Conservation (phyloP, 1,140 invertebrate genomes). For the Drosophila mayri region DNA sequence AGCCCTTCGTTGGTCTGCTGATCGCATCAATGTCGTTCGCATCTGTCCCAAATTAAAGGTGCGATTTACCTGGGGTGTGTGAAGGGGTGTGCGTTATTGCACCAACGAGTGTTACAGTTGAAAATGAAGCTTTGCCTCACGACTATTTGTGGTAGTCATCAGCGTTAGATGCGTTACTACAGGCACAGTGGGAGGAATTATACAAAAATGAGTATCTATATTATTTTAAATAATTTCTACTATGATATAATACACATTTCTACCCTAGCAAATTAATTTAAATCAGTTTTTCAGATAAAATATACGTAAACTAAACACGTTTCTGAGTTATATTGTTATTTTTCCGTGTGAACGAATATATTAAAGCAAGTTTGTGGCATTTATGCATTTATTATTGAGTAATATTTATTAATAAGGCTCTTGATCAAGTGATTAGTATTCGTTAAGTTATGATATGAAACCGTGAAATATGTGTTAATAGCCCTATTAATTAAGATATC, state of each 20-base stretch:
- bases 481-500: background rate
- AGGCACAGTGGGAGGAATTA: constrained; percentile 6
- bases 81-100: constrained; percentile 7
- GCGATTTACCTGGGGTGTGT: constrained; percentile 37
- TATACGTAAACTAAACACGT: background rate
- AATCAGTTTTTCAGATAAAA: background rate
- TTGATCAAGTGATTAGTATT: constrained; percentile 9
- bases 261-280: background rate
- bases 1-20: constrained; percentile 29
- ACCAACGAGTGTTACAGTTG: background rate
- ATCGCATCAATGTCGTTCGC: constrained; percentile 28
- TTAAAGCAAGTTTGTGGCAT: background rate
- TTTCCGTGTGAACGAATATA: background rate
- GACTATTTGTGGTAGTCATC: constrained; percentile 38
- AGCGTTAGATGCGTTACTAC: constrained; percentile 7
- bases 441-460: constrained; percentile 5
- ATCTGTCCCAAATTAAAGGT: constrained; percentile 49
- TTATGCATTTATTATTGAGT: constrained; percentile 3
- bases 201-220: background rate
- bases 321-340: background rate
- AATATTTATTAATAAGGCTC: constrained; percentile 3
- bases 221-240: background rate
- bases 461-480: background rate
- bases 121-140: constrained; percentile 18
- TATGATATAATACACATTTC: background rate